Base-by-base conservation (phyloP, 1,140 invertebrate genomes). In the Drosophila ficusphila region DNA sequence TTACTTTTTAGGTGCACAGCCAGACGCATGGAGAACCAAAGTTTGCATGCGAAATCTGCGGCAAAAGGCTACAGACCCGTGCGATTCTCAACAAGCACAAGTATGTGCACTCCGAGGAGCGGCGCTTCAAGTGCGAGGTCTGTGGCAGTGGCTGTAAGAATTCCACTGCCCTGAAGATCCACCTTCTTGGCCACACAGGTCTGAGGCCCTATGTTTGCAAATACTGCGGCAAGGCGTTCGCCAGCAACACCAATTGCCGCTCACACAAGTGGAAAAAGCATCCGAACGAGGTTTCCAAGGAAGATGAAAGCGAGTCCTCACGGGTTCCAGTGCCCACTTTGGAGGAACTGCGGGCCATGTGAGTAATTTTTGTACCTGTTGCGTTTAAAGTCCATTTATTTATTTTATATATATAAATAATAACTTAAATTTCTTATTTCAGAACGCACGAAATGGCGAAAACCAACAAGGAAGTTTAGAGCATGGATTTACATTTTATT, bases 241-340 rank as follows among this genome's bases (percentile, higher is more conserved):
- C 92, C 4, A 92, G 92, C 54, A 90, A 92, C 8, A 89, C 89
- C 4, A 93, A 93, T 53, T 93, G 92, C 69, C 79, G 92, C 3
- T 90, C 91, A n/a, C 92, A 93, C 60, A 93, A 92, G 46, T 76
- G 83, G 8, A 90, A 91, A 1, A 86, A 92, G 64, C 92, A 93
- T 82, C 91, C 92, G 0, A 52, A 67, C 16, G 91, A 92, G 51
- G 77, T 91, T 47, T 71, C 82, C 4, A 57, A 82, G 6, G 74
- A 85, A 25, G 57, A 48, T 6, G 38, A 74, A 23, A 48, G 39
- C 5, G 77, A 83, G 53, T 79, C 79, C 0, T 65, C 79, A 0
- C 79, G 79, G 2, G 41, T 85, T 6, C 23, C 69, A 16, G 82
- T 91, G 5, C 90, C 90, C 2, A 90, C 82, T n/a, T 33, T 91